phyloP scores from a whole-genome alignment of 2,113 vertebrate genomes.

The Chamaetylas fuelleborni region DNA sequence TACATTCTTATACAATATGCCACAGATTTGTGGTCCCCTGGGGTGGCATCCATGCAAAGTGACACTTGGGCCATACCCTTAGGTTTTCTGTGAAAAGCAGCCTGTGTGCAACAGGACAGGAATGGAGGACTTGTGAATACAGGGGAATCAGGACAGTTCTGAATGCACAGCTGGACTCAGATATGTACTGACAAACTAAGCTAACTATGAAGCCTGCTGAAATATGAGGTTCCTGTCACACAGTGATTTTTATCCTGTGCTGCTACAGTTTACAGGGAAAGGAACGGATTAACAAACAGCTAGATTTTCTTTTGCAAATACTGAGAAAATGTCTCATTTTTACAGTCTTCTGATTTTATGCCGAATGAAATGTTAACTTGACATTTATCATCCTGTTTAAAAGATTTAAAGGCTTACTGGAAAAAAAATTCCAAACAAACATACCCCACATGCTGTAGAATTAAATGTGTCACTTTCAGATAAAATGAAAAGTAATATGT shows the following conservation, averaged over 20 bases:
- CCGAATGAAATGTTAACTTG: background rate
- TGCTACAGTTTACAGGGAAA: background rate
- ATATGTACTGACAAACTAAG: background rate
- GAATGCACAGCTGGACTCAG: too few species aligned
- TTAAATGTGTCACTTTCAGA: background rate
- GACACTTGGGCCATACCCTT: too few species aligned
- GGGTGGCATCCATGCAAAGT: too few species aligned
- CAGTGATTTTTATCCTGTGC: background rate
- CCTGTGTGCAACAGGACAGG: too few species aligned
- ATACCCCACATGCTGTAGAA: background rate
- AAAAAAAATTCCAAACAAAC: background rate
- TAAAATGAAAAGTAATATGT: background rate
- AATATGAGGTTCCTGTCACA: background rate
- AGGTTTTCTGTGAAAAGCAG: too few species aligned
- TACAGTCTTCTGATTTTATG: background rate
- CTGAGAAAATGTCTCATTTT: background rate
- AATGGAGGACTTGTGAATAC: too few species aligned
- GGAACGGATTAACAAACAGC: background rate
- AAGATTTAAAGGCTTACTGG: background rate
- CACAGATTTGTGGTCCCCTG: too few species aligned
- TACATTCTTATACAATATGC: too few species aligned
- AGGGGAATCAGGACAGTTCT: too few species aligned
- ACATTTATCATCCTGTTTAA: background rate
- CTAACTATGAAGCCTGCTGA: background rate
- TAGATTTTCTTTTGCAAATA: background rate